These are phyloP conservation scores for Polyploca ridens DNA, from an alignment of 2,888 invertebrate genomes.

Conservation along the genomic window DNA sequence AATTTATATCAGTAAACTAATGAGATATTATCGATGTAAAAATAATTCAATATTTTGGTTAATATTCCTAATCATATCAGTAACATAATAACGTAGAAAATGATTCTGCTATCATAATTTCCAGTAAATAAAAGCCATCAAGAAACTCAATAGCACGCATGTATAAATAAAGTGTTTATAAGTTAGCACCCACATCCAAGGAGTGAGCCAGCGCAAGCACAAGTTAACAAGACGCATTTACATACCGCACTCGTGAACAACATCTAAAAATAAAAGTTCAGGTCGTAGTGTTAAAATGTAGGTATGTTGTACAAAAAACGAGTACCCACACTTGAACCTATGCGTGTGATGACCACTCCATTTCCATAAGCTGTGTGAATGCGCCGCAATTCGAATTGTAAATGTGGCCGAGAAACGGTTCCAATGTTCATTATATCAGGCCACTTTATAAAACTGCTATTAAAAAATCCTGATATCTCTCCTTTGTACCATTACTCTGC, in stretches of 20 bases:
- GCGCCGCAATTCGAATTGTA: conserved; percentile 2
- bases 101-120: not conserved
- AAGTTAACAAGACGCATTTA: conserved; percentile 68
- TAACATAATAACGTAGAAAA: not conserved
- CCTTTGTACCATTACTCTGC: not conserved
- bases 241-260: conserved; percentile 64
- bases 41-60: not conserved
- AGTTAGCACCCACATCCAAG: conserved; percentile 29
- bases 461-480: conserved; percentile 1
- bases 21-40: not conserved
- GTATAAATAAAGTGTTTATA: conserved; percentile 26
- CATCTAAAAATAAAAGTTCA: conserved; percentile 74
- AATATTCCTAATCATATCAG: not conserved
- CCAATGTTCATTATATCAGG: conserved; percentile 1
- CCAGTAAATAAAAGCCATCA: not conserved
- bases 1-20: not conserved
- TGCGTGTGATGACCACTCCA: conserved; percentile 17
- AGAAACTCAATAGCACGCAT: not conserved
- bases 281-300: conserved; percentile 48
- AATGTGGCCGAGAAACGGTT: not conserved
- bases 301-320: conserved; percentile 31
- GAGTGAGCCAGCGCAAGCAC: conserved; percentile 32
- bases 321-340: conserved; percentile 27
- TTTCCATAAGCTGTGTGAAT: conserved; percentile 17
- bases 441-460: conserved; percentile 2